Conservation (phyloP, 2,113 vertebrate genomes). For the Bagarius yarrelli region DNA sequence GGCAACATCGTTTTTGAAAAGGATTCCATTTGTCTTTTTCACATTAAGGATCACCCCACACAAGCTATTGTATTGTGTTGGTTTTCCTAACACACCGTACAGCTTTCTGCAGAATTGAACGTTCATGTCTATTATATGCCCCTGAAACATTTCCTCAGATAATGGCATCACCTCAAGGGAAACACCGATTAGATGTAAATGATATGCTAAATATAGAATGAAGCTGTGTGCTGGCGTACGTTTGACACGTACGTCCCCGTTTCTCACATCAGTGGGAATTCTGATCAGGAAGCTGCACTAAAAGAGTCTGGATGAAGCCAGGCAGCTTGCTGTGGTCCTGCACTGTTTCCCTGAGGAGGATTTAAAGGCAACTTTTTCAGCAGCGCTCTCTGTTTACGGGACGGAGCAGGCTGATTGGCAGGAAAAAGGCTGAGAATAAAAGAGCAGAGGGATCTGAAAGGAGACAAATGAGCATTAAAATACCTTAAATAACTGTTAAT, state of each 20-base stretch:
- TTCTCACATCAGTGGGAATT: constrained; percentile 32
- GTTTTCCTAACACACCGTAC: not conserved
- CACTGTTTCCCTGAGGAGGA: constrained; percentile 32
- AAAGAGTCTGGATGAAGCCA: constrained; percentile 35
- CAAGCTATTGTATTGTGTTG: no score
- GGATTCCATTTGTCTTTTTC: not conserved
- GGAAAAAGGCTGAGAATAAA: constrained; percentile 12
- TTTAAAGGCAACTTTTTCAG: constrained; percentile 32
- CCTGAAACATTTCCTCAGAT: constrained; percentile 28
- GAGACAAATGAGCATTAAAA: constrained; percentile 35
- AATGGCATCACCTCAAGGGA: constrained; percentile 33
- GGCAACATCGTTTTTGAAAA: not conserved
- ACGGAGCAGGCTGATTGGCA: constrained; percentile 27
- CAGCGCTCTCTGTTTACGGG: constrained; percentile 22
- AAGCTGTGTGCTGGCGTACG: not conserved
- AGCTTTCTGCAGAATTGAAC: constrained; percentile 29
- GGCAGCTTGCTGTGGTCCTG: constrained; percentile 34
- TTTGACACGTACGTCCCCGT: constrained; percentile 12
- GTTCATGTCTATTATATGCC: constrained; percentile 28
- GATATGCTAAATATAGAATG: constrained; percentile 25
- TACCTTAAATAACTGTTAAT: constrained; percentile 24
- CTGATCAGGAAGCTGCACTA: constrained; percentile 34
- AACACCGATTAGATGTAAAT: constrained; percentile 35
- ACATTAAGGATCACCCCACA: not conserved
- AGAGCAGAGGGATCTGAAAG: constrained; percentile 21